Evolutionary conservation across 2,797 vertebrate species (phyloP), one percentile per base, ranked within the genome.

Genomic region (Mergus octosetaceus): DNA sequence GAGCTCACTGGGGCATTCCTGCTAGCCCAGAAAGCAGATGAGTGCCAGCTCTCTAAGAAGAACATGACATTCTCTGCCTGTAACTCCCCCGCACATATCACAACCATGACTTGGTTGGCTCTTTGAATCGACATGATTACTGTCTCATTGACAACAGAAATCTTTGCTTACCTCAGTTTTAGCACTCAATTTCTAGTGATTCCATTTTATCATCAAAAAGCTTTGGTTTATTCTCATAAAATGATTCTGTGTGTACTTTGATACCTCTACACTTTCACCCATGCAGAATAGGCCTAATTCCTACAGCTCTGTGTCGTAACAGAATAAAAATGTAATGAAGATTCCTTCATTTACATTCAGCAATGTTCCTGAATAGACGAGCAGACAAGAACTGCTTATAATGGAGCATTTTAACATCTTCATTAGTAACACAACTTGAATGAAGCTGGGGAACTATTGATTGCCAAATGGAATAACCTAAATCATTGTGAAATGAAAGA

Each of bases 1-100:
- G 61, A 51, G 18, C 25, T 71, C 2, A 0, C 14, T 0, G 1
- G 47, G 38, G 5, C n/a, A 3, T 28, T n/a, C 30, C 30, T 68
- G 36, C 9, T 5, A 22, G 22, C 0, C 0, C 1, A 22, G 60
- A 47, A 53, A 38, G 68, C 53, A 56, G 34, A 16, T 43, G 58
- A 19, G 10, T 36, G 58, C 74, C 49, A 75, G 47, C 32, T 43
- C 47, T 11, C 6, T 0, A 21, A 27, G 62, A 8, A 61, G 20
- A 5, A 30, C 4, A 28, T 53, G 36, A 11, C 49, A 17, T 28
- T 38, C 38, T 21, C 6, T 28, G 24, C 38, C 64, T 18, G 2
- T 8, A 51, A 34, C 11, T 68, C 43, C 71, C 25, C 4, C 0
- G 1, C 39, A 34, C 1, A 0, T 2, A 5, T 13, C 47, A 36